These are phyloP conservation scores for Herpetotheres cachinnans DNA, from an alignment of 2,113 vertebrate genomes.

Conservation along the genomic window DNA sequence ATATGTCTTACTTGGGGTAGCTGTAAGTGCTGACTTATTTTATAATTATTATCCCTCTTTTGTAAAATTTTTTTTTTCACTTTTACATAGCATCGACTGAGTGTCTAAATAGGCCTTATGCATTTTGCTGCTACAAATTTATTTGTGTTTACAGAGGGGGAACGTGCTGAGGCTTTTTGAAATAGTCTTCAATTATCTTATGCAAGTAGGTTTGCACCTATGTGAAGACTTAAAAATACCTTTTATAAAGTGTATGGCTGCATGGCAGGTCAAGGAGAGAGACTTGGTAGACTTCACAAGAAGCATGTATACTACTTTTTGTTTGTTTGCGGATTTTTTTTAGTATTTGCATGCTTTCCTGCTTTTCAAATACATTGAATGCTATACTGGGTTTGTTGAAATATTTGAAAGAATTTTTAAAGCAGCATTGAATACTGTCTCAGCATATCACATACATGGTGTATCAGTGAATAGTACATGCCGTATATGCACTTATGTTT, in stretches of 20 bases:
- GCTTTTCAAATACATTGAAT: neutral
- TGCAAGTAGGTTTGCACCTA: neutral
- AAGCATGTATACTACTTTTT: neutral
- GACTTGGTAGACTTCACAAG: neutral
- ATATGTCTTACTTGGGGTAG: neutral
- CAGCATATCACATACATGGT: rapidly evolving
- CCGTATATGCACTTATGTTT: neutral
- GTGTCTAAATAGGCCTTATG: rapidly evolving
- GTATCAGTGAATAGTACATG: neutral
- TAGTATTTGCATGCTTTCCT: neutral
- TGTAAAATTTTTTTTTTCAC: neutral
- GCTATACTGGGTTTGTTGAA: neutral
- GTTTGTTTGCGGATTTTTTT: neutral
- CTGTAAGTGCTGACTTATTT: neutral
- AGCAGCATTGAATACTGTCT: neutral
- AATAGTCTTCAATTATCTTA: neutral
- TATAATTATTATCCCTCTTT: neutral
- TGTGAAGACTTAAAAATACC: neutral
- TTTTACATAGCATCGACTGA: rapidly evolving
- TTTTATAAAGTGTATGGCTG: neutral
- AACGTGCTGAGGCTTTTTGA: neutral
- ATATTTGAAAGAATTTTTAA: neutral
- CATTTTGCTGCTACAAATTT: neutral
- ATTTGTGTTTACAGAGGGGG: neutral
- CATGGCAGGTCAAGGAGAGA: neutral